Evolutionary conservation across 1,140 invertebrate species (phyloP).

Genomic region (Cotesia typhae): DNA sequence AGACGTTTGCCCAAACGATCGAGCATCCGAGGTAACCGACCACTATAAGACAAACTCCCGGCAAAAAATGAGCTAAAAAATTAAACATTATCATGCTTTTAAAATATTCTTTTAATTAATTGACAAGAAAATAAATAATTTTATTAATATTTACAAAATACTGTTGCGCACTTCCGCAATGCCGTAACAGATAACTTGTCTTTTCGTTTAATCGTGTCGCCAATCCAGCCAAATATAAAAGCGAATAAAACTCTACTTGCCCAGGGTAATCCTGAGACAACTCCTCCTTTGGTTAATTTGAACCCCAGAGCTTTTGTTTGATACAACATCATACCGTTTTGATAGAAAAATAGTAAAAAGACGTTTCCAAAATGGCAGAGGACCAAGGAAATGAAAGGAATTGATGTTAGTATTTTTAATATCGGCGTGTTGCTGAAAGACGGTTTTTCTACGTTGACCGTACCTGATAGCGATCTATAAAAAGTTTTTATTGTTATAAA

Average conservation of each 20-base stretch:
- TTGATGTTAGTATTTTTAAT: conserved; percentile 67
- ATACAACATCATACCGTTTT: conserved; percentile 81
- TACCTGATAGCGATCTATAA: conserved; percentile 48
- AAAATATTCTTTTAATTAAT: too few relatives aligned
- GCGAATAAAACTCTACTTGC: conserved; percentile 72
- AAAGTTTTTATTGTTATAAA: neutral
- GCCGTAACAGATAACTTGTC: conserved; percentile 67
- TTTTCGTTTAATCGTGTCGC: conserved; percentile 69
- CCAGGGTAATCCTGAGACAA: conserved; percentile 73
- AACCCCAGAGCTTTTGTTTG: conserved; percentile 75
- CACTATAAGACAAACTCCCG: conserved; percentile 72
- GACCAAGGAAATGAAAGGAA: conserved; percentile 74
- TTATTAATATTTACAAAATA: conserved; percentile 70
- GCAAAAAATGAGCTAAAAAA: conserved; percentile 73
- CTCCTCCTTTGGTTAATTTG: conserved; percentile 75
- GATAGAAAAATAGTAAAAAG: conserved; percentile 81
- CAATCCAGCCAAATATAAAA: conserved; percentile 72
- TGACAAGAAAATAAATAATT: too few relatives aligned
- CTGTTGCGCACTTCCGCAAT: conserved; percentile 74
- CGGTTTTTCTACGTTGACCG: conserved; percentile 41
- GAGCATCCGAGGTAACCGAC: conserved; percentile 74
- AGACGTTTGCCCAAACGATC: conserved; percentile 69
- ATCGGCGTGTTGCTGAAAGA: conserved; percentile 47
- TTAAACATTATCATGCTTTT: neutral
- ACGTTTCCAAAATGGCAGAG: conserved; percentile 76